Evolutionary conservation across 2,888 invertebrate species (phyloP).

Genomic region (Sycophila texana): DNA sequence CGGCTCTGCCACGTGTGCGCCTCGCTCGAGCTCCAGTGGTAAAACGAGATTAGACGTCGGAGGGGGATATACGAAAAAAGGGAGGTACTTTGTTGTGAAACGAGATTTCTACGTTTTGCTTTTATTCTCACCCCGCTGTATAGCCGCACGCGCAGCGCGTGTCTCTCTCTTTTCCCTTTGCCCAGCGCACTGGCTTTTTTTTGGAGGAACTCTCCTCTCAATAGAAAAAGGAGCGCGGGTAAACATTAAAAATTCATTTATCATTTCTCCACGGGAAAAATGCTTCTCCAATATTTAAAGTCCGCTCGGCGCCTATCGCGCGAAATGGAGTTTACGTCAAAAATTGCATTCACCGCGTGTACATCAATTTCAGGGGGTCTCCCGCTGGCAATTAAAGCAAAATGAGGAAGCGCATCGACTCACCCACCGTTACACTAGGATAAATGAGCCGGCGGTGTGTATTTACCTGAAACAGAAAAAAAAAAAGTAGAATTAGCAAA

Average conservation of each 20-base stretch:
- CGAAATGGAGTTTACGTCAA: not conserved
- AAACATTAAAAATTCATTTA: slow-evolving; percentile 55
- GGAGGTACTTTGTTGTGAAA: slow-evolving; percentile 51
- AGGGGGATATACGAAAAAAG: slow-evolving; percentile 39
- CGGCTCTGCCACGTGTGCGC: slow-evolving; percentile 19
- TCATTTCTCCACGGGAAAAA: slow-evolving; percentile 21
- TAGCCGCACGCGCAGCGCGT: not conserved
- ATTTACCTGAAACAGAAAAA: slow-evolving; percentile 52
- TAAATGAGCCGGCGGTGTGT: not conserved
- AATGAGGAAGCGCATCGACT: not conserved
- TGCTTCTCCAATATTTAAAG: slow-evolving; percentile 29
- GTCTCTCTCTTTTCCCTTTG: not conserved
- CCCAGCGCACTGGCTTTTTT: not conserved
- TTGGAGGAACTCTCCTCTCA: not conserved
- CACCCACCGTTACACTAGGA: not conserved
- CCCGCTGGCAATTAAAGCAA: not conserved
- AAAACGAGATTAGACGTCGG: slow-evolving; percentile 52
- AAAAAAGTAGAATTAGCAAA: not conserved
- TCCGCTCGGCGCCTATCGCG: not conserved
- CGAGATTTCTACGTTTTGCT: slow-evolving; percentile 50
- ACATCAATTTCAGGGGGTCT: not conserved
- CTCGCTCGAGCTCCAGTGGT: slow-evolving; percentile 37
- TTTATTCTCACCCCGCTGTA: slow-evolving; percentile 15
- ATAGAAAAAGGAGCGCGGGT: slow-evolving; percentile 31
- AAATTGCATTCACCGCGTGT: not conserved